A percentile compares a stretch with the other conserved stretches of the same genome.
These are phyloP conservation scores for Salarias fasciatus DNA, from an alignment of 2,797 vertebrate genomes.

Conservation along the genomic window DNA sequence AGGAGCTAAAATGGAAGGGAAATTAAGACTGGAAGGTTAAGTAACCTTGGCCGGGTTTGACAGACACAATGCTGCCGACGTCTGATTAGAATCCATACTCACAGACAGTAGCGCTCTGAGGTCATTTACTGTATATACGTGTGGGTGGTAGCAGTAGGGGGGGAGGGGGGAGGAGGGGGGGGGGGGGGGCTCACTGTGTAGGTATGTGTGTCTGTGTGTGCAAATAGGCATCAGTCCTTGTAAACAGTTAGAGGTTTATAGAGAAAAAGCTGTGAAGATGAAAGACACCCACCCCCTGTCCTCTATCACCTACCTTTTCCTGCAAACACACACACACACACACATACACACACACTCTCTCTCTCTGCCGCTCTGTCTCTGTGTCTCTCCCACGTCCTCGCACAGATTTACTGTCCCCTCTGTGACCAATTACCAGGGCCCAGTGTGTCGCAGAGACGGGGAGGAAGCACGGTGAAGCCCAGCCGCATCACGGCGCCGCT, in stretches of 20 bases:
- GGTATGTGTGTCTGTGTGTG: constrained; percentile 41
- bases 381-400: constrained; percentile 71
- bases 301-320: constrained; percentile 66
- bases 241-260: constrained; percentile 79
- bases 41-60: constrained; percentile 81
- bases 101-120: constrained; percentile 70
- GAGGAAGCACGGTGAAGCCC: constrained; percentile 66
- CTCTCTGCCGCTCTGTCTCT: constrained; percentile 38
- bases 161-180: background rate
- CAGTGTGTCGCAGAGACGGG: constrained; percentile 67
- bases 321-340: constrained; percentile 45
- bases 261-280: constrained; percentile 79
- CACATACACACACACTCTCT: constrained; percentile 38
- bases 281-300: constrained; percentile 73
- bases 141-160: constrained; percentile 61
- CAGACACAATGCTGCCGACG: constrained; percentile 79
- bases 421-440: constrained; percentile 82
- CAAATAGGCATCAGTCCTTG: constrained; percentile 73
- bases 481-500: constrained; percentile 57
- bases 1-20: constrained; percentile 80
- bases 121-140: constrained; percentile 79
- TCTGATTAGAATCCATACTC: constrained; percentile 79
- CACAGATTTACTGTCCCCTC: constrained; percentile 81
- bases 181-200: constrained; percentile 13
- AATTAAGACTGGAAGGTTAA: constrained; percentile 81